These are phyloP conservation scores for Pollenia labialis DNA, from an alignment of 2,888 invertebrate species.

Conservation along the genomic window DNA sequence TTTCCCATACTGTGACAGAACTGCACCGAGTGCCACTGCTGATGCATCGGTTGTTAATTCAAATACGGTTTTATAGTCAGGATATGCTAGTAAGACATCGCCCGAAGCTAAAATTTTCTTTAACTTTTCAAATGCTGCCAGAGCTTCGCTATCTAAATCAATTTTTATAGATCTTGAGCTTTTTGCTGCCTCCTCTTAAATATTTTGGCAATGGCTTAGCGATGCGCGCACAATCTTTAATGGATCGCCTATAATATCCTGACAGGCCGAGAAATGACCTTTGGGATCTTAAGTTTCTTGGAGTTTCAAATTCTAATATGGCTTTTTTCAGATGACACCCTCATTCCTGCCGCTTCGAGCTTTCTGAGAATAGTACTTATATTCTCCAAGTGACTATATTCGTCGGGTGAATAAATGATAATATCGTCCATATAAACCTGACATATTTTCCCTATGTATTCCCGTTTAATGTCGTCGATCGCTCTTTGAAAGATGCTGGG, in stretches of 20 bases:
- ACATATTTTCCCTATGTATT: constrained; percentile 16
- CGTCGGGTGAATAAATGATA: constrained; percentile 15
- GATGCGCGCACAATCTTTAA: too few species aligned
- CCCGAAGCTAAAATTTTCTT: constrained; percentile 13
- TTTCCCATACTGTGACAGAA: constrained; percentile 1
- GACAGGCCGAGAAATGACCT: too few species aligned
- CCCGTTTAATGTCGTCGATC: too few species aligned
- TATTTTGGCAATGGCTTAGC: too few species aligned
- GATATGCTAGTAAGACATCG: constrained; percentile 10
- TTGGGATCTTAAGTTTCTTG: too few species aligned
- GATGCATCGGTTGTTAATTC: constrained; percentile 2
- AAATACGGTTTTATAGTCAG: background rate
- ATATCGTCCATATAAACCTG: constrained; percentile 46
- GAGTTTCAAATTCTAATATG: too few species aligned
- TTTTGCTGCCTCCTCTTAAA: background rate
- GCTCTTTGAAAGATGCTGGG: too few species aligned
- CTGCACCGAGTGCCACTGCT: background rate
- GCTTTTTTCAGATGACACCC: background rate
- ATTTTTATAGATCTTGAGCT: constrained; percentile 20
- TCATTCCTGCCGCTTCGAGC: constrained; percentile 12
- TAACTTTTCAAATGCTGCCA: constrained; percentile 5
- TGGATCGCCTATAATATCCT: too few species aligned
- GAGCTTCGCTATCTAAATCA: background rate
- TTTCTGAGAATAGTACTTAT: background rate
- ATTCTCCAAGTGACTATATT: background rate